These are phyloP conservation scores for Lochmaea capreae DNA, from an alignment of 2,888 invertebrate genomes.

Conservation along the genomic window DNA sequence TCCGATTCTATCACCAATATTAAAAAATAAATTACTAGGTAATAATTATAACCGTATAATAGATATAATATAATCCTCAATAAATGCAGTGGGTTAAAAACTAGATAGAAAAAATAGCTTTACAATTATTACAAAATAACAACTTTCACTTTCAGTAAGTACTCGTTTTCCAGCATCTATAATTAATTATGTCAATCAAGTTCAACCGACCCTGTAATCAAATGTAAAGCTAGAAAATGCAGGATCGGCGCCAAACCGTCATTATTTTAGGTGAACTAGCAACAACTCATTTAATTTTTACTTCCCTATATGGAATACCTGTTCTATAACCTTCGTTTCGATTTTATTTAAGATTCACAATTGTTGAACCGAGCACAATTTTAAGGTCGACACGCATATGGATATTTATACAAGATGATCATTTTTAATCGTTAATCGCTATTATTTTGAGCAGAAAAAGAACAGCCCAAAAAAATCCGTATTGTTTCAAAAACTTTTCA, in stretches of 20 bases:
- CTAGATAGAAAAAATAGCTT: background rate
- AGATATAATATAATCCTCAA: background rate
- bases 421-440: background rate
- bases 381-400: constrained; percentile 28
- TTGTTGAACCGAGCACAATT: constrained; percentile 19
- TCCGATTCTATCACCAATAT: background rate
- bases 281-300: constrained; percentile 39
- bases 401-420: constrained; percentile 20
- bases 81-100: background rate
- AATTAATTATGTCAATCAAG: constrained; percentile 29
- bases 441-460: too few species aligned
- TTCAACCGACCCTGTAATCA: constrained; percentile 26
- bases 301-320: constrained; percentile 50
- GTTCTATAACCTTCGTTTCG: constrained; percentile 45
- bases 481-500: too few species aligned
- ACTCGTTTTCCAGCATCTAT: constrained; percentile 14
- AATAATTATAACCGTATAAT: background rate
- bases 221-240: constrained; percentile 27
- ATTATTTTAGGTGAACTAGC: constrained; percentile 14
- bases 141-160: constrained; percentile 13
- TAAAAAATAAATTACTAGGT: background rate
- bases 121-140: constrained; percentile 6
- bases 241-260: constrained; percentile 25
- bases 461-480: too few species aligned
- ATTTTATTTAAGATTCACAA: constrained; percentile 34